These are phyloP conservation scores for Cyclophora albipunctata DNA, from an alignment of 2,888 invertebrate species.

Conservation along the genomic window DNA sequence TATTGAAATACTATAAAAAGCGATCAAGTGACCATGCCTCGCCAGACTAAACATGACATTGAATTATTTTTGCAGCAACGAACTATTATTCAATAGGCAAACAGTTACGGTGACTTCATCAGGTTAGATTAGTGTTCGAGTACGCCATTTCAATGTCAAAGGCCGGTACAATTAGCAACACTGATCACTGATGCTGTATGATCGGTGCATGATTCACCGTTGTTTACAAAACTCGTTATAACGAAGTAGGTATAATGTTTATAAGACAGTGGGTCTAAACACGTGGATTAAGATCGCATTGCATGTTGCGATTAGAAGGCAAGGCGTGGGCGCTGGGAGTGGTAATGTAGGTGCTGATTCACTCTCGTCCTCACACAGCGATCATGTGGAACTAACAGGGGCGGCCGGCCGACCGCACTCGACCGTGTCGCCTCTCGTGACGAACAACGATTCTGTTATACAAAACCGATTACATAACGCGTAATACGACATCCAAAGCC, in stretches of 20 bases:
- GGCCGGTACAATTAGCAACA: not conserved
- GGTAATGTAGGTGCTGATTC: constrained; percentile 45
- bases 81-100: too few species aligned
- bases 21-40: too few species aligned
- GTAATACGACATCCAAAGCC: constrained; percentile 1
- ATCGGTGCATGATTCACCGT: constrained; percentile 19
- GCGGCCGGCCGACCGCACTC: constrained; percentile 26
- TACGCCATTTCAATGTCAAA: too few species aligned
- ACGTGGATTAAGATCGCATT: constrained; percentile 2
- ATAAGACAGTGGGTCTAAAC: too few species aligned
- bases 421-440: constrained; percentile 56
- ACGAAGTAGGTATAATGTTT: too few species aligned
- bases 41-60: too few species aligned
- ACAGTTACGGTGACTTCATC: too few species aligned
- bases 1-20: too few species aligned
- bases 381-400: constrained; percentile 49
- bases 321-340: constrained; percentile 7
- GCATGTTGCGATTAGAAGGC: constrained; percentile 6
- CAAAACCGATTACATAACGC: constrained; percentile 1
- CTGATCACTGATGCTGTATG: constrained; percentile 6
- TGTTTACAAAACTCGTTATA: constrained; percentile 14
- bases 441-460: constrained; percentile 30
- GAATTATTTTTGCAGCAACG: too few species aligned
- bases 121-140: too few species aligned
- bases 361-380: constrained; percentile 52